These are phyloP conservation scores for Scaptodrosophila latifasciaeformis DNA, from an alignment of 2,888 invertebrate species.

Conservation along the genomic window DNA sequence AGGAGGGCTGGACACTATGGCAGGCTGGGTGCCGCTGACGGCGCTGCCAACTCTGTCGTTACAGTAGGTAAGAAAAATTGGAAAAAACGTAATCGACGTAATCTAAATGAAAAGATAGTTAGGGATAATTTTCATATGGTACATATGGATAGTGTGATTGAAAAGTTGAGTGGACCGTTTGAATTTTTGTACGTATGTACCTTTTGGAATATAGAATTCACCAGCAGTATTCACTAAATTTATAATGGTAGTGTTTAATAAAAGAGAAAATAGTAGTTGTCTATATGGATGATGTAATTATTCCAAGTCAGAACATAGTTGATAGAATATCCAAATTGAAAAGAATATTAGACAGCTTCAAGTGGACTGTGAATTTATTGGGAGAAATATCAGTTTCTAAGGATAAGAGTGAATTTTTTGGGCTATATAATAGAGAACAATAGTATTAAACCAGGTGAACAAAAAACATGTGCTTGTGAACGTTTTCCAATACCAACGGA, in stretches of 20 bases:
- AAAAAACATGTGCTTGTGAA: no score
- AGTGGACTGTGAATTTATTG: background rate
- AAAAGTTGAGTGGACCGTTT: background rate
- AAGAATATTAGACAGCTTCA: background rate
- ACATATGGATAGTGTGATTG: background rate
- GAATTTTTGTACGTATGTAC: background rate
- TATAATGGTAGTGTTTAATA: no score
- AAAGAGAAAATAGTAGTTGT: background rate
- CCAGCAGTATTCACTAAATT: background rate
- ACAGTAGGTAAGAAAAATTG: no score
- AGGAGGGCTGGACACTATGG: no score
- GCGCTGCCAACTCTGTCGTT: no score
- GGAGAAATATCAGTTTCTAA: no score
- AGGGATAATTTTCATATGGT: background rate
- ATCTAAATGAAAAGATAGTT: background rate
- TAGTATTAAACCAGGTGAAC: no score
- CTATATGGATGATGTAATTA: background rate
- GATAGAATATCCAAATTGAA: background rate
- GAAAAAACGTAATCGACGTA: background rate
- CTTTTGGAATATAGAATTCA: constrained; percentile 1
- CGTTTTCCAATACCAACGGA: background rate
- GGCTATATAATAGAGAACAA: no score
- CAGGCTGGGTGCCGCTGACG: no score
- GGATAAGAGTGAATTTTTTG: no score
- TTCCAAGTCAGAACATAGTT: background rate